Evolutionary conservation across 2,797 vertebrate genomes (phyloP).

Genomic region (Botia almorhae): DNA sequence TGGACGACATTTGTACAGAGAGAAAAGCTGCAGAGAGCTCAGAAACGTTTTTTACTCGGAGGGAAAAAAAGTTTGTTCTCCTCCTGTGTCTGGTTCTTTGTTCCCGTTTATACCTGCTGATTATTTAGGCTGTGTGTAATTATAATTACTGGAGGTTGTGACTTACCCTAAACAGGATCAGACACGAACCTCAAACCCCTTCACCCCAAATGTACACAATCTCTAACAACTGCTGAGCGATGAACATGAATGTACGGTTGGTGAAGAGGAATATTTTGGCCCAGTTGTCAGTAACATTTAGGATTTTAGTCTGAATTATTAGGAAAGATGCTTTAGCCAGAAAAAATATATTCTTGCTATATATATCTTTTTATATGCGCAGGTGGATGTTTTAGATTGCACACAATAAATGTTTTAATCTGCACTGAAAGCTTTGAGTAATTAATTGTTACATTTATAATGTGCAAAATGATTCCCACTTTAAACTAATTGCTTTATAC

Average conservation of each 20-base stretch:
- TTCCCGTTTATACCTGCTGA: neutral
- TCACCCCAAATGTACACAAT: too few species aligned
- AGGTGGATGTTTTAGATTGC: neutral
- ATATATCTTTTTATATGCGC: neutral
- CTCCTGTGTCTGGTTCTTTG: neutral
- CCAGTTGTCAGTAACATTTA: neutral
- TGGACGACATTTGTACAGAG: too few species aligned
- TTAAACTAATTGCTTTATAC: neutral
- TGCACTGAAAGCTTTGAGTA: neutral
- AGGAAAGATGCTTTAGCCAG: too few species aligned
- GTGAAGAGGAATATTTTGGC: conserved; percentile 12
- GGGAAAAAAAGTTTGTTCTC: conserved; percentile 6
- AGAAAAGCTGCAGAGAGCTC: conserved; percentile 42
- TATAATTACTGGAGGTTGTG: neutral
- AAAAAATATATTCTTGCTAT: too few species aligned
- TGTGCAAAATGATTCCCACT: neutral
- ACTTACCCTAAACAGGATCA: neutral
- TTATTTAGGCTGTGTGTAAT: conserved; percentile 6
- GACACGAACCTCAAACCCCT: neutral
- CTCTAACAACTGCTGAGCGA: neutral
- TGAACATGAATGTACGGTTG: conserved; percentile 1
- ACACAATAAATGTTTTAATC: neutral
- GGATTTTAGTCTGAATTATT: neutral
- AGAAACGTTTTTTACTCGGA: conserved; percentile 31
- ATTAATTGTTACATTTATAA: neutral